These are phyloP conservation scores for Atrina japonica DNA, from an alignment of 2,888 invertebrate species.

Conservation along the genomic window DNA sequence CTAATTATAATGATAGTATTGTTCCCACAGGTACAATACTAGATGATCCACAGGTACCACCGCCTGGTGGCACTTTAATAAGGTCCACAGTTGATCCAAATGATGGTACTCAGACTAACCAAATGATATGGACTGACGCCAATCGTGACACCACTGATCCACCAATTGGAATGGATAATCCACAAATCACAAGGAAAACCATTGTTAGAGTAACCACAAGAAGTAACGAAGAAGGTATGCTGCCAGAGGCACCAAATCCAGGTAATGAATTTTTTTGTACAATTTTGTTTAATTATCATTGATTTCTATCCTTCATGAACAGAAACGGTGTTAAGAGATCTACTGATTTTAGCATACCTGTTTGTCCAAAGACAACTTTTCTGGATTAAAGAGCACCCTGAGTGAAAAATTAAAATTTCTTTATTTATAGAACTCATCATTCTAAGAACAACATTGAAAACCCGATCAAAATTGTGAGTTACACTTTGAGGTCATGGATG, in stretches of 20 bases:
- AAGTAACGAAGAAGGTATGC: slow-evolving; percentile 60
- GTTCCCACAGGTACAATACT: slow-evolving; percentile 59
- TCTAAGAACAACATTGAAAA: too few relatives aligned
- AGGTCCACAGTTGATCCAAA: slow-evolving; percentile 67
- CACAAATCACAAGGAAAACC: slow-evolving; percentile 71
- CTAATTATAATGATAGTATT: slow-evolving; percentile 35
- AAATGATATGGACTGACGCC: slow-evolving; percentile 72
- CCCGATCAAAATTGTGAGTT: too few relatives aligned
- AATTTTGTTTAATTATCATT: background rate
- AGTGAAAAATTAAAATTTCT: too few relatives aligned
- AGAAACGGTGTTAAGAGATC: too few relatives aligned
- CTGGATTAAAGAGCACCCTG: too few relatives aligned
- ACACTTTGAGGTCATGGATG: too few relatives aligned
- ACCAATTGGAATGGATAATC: slow-evolving; percentile 59
- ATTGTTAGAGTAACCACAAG: slow-evolving; percentile 69
- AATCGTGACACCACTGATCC: slow-evolving; percentile 72
- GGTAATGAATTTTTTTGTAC: slow-evolving; percentile 58
- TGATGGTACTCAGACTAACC: slow-evolving; percentile 67
- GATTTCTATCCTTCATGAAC: too few relatives aligned
- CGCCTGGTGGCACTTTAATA: slow-evolving; percentile 64
- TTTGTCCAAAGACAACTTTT: too few relatives aligned
- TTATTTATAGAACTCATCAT: too few relatives aligned
- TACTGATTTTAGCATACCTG: too few relatives aligned
- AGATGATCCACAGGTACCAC: slow-evolving; percentile 63
- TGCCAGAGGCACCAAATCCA: slow-evolving; percentile 64